These are phyloP conservation scores for Dolichotis patagonum DNA, from an alignment of 2,113 vertebrate species.

Conservation along the genomic window DNA sequence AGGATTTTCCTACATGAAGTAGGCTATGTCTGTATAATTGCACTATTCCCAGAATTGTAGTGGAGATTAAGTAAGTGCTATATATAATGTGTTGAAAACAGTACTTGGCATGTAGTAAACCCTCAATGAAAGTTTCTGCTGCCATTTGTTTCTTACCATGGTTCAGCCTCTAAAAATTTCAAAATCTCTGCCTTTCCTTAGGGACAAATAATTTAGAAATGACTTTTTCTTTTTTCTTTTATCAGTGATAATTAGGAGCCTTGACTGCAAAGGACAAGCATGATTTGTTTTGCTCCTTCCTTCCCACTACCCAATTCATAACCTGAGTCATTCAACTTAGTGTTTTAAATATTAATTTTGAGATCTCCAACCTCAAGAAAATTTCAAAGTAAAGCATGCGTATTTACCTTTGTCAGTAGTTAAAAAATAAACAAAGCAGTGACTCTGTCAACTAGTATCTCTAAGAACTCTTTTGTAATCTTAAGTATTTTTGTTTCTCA, in stretches of 20 bases:
- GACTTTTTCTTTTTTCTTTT: neutral
- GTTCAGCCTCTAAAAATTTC: neutral
- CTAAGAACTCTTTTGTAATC: neutral
- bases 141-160: neutral
- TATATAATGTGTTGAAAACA: neutral
- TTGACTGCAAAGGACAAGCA: neutral
- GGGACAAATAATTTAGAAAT: slow-evolving; percentile 28
- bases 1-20: neutral
- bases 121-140: neutral
- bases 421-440: neutral
- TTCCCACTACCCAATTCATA: neutral
- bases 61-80: neutral
- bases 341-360: slow-evolving; percentile 24
- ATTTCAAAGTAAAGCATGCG: neutral
- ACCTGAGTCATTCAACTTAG: neutral
- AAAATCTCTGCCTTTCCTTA: neutral
- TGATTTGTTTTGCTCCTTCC: neutral
- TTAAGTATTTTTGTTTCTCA: neutral
- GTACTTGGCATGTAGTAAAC: neutral
- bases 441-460: neutral
- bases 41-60: neutral
- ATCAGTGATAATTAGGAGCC: neutral
- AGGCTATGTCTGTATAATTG: neutral
- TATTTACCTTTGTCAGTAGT: neutral
- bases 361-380: slow-evolving; percentile 14